A percentile compares a stretch with the other conserved stretches of the same genome.
Conservation (phyloP, 2,888 invertebrate species). For the Neelides folsomi region DNA sequence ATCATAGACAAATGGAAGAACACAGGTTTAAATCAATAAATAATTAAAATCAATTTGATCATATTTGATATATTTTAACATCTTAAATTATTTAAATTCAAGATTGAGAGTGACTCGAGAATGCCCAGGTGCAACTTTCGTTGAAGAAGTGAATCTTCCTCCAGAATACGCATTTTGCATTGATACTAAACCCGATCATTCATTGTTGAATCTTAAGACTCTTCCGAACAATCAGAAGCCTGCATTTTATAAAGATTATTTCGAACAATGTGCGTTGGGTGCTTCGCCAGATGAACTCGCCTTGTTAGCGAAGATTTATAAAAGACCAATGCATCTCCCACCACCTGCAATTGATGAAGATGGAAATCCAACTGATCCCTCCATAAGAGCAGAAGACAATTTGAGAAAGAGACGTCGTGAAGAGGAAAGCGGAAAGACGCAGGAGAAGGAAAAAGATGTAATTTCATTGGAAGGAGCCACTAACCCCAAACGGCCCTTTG, state of each 20-base stretch:
- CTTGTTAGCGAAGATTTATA: conserved; percentile 5
- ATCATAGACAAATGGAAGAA: neutral
- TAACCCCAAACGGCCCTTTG: neutral
- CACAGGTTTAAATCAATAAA: conserved; percentile 4
- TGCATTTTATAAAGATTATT: conserved; percentile 1
- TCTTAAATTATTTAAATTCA: no score
- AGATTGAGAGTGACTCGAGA: conserved; percentile 16
- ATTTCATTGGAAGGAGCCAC: neutral
- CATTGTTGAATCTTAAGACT: conserved; percentile 8
- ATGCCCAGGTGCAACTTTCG: conserved; percentile 18
- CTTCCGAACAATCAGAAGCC: conserved; percentile 15
- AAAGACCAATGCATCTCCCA: conserved; percentile 2
- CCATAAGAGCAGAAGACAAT: neutral
- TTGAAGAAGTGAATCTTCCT: conserved; percentile 24
- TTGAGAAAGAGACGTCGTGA: neutral
- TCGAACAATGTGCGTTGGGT: conserved; percentile 15
- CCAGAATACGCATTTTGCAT: conserved; percentile 26
- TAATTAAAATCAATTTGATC: no score
- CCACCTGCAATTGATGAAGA: conserved; percentile 12
- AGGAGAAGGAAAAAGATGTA: neutral
- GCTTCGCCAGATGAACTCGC: conserved; percentile 19
- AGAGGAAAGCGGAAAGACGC: neutral
- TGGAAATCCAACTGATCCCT: conserved; percentile 10
- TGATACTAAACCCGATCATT: conserved; percentile 13
- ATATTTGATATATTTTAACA: no score